Base-by-base conservation (phyloP, 2,888 invertebrate species). In the Blera fallax region DNA sequence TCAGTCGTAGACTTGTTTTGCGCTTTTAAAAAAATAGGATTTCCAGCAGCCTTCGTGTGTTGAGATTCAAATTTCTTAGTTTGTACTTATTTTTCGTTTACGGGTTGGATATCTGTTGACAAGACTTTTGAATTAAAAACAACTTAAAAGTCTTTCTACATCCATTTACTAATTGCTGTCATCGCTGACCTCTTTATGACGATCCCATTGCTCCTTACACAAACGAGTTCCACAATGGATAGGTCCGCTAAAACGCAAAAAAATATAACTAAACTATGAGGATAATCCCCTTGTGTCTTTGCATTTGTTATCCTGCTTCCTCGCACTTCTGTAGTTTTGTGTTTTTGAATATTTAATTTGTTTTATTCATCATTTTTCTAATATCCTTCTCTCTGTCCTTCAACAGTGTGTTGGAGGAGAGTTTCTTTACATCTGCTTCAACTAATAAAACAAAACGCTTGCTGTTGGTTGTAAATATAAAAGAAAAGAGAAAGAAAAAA, bases 121-220 rank as follows among this genome's bases (percentile, higher is more conserved):
- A 18, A 21, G 10, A 4, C 6, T 14, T 14, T 40, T 40, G 5
- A 40, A 40, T 6, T 48, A 10, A 21, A 10, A 43, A 43, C 43
- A 43, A 14, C 40, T 40, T 40, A 40, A 43, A 6, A 16, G 3
- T 4, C 40, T 29, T n/a, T n/a, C n/a, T n/a, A n/a, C 60, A 60
- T 62, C 48, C 45, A 64, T 64, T 64, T 64, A 48, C 64, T 64
- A 64, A 48, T 64, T 64, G 64, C 50, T 24, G 34, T 52, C 50
- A 50, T 52, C 50, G 34, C 32, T 34, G 50, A 50, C 50, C 65
- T 24, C 65, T 18, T 32, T 65, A 37, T 52, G 37, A 24, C 48
- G 2, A 32, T 18, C 48, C 64, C 24, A 40, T 14, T 14, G 37
- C 45, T 11, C 11, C 32, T 6, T 18, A 32, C 21, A 4, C 16